A percentile compares a stretch with the other conserved stretches of the same genome.
Evolutionary conservation across 1,140 invertebrate genomes (phyloP).

Genomic region (Lordiphosa clarofinis): DNA sequence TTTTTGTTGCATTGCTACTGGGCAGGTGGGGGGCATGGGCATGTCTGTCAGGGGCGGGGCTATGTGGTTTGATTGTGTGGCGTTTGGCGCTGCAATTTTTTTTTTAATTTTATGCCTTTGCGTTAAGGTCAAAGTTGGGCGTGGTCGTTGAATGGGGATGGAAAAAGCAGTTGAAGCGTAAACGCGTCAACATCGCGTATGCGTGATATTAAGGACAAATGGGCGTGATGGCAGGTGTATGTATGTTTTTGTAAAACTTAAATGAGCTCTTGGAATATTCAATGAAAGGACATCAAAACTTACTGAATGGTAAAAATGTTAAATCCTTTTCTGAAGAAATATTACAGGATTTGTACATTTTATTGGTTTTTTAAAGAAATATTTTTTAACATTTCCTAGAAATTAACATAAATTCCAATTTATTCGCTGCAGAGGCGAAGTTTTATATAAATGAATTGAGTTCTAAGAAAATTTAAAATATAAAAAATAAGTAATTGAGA

Average conservation of each 20-base stretch:
- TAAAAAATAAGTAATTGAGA: no score
- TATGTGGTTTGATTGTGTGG: constrained; percentile 5
- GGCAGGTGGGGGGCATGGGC: no score
- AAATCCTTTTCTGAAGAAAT: no score
- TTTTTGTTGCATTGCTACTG: neutral
- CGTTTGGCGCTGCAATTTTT: constrained; percentile 1
- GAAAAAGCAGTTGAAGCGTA: constrained; percentile 1
- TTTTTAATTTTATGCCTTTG: constrained; percentile 16
- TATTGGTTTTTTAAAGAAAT: no score
- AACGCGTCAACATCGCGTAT: constrained; percentile 8
- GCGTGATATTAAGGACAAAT: constrained; percentile 8
- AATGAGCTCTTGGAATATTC: constrained; percentile 7
- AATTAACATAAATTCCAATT: no score
- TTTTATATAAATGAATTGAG: no score
- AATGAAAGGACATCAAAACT: neutral
- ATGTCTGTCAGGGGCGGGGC: constrained; percentile 5
- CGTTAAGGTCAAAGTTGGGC: constrained; percentile 11
- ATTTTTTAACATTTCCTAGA: no score
- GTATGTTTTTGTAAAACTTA: constrained; percentile 1
- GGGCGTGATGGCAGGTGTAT: constrained; percentile 1
- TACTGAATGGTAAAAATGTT: no score
- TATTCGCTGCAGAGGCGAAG: no score
- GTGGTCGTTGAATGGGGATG: neutral
- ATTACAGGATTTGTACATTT: no score
- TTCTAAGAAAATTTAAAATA: no score